Conservation (phyloP, 2,797 vertebrate genomes). For the Dipus sagitta region DNA sequence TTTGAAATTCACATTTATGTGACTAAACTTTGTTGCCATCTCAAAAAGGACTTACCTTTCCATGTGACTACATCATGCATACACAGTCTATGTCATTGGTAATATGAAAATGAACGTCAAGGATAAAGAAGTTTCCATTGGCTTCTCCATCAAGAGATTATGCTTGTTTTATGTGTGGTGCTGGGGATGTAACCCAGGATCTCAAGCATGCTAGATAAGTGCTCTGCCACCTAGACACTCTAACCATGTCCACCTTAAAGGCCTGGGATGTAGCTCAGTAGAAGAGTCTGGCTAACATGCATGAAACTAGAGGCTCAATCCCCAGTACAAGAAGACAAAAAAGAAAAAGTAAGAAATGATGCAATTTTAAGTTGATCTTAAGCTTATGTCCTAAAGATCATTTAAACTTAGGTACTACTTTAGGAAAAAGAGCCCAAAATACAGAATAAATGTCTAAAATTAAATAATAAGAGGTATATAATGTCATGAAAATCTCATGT, state of each 20-base stretch:
- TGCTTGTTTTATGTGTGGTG: background rate
- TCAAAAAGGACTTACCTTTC: background rate
- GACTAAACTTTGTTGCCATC: background rate
- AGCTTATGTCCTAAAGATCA: conserved; percentile 19
- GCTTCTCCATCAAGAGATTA: background rate
- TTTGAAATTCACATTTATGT: background rate
- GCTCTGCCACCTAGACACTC: background rate
- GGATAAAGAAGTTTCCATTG: conserved; percentile 42
- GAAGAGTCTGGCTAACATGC: background rate
- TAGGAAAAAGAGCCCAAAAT: conserved; percentile 26
- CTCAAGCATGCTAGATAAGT: background rate
- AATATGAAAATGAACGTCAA: conserved; percentile 7
- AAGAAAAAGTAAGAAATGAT: background rate
- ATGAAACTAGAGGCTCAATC: background rate
- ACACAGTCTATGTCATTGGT: background rate
- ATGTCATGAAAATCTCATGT: background rate
- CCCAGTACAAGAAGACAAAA: background rate
- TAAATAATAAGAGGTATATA: conserved; percentile 15
- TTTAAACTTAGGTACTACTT: conserved; percentile 33
- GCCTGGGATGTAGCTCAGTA: background rate
- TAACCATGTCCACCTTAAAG: background rate
- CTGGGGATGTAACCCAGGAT: background rate
- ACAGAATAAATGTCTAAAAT: background rate
- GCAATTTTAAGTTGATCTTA: background rate
- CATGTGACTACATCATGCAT: background rate